Conservation (phyloP, 2,888 invertebrate genomes). For the Eupeodes latifasciatus region DNA sequence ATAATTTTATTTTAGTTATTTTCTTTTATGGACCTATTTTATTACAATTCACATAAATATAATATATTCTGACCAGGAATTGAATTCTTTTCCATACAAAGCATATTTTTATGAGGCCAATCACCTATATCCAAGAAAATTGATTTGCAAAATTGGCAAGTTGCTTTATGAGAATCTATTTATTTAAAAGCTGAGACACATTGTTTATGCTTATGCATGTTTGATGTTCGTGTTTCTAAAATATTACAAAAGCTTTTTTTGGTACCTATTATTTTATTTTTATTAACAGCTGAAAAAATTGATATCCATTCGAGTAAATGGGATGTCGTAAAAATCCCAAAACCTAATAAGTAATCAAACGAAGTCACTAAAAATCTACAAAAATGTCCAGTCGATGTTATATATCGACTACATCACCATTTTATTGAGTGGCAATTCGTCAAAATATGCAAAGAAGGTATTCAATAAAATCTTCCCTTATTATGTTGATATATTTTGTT, state of each 20-base stretch:
- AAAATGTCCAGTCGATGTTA: not conserved
- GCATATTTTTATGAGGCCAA: slow-evolving; percentile 1
- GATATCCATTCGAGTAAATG: slow-evolving; percentile 13
- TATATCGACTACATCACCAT: slow-evolving; percentile 32
- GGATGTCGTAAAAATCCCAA: slow-evolving; percentile 44
- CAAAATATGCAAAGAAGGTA: slow-evolving; percentile 18
- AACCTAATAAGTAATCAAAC: slow-evolving; percentile 34
- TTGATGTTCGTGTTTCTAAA: not conserved
- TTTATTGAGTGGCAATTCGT: slow-evolving; percentile 52
- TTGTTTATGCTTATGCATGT: not conserved
- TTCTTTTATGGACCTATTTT: not conserved
- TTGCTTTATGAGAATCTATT: not conserved
- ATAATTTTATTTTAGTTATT: not conserved
- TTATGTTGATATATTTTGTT: not conserved
- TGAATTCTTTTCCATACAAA: not conserved
- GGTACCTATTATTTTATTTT: slow-evolving; percentile 21
- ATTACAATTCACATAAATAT: not conserved
- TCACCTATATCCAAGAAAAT: not conserved
- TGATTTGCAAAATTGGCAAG: not conserved
- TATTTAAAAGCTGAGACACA: not conserved
- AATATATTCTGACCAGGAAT: not conserved
- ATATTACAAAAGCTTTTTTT: slow-evolving; percentile 22
- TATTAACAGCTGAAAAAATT: slow-evolving; percentile 23
- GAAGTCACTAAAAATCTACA: slow-evolving; percentile 28
- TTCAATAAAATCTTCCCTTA: slow-evolving; percentile 1